phyloP scores from a whole-genome alignment of 2,888 invertebrate species.

The Pterobdella sp. region DNA sequence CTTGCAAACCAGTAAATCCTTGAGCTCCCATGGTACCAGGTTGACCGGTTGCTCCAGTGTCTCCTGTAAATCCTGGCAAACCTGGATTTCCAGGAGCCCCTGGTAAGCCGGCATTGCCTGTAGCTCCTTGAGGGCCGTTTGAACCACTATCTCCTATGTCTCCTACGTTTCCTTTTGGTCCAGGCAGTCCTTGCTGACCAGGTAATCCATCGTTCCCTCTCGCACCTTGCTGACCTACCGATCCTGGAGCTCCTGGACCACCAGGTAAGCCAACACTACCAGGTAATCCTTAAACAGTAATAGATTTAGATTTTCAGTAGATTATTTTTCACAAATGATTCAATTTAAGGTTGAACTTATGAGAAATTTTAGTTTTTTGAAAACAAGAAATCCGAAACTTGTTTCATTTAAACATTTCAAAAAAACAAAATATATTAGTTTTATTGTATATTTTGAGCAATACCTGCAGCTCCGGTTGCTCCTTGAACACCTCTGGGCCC shows the following conservation, averaged over 20 bases:
- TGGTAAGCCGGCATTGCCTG: slow-evolving; percentile 29
- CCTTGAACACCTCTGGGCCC: too few species aligned
- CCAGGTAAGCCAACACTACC: slow-evolving; percentile 23
- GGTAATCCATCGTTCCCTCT: neutral
- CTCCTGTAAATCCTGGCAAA: slow-evolving; percentile 23
- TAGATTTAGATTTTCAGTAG: neutral
- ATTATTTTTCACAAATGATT: neutral
- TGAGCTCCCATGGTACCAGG: neutral
- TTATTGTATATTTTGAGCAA: too few species aligned
- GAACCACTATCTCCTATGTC: slow-evolving; percentile 26
- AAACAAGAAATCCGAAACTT: neutral
- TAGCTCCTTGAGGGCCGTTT: slow-evolving; percentile 22
- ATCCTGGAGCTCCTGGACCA: slow-evolving; percentile 15
- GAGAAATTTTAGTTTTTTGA: neutral
- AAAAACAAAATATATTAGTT: too few species aligned
- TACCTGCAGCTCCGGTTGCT: too few species aligned
- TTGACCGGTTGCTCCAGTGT: slow-evolving; percentile 19
- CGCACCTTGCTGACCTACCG: slow-evolving; percentile 10
- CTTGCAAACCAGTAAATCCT: neutral
- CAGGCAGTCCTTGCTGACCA: slow-evolving; percentile 34
- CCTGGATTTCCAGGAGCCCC: slow-evolving; percentile 27
- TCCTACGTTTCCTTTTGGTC: slow-evolving; percentile 28
- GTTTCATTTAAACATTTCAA: too few species aligned
- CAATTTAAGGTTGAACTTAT: neutral
- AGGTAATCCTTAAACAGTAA: slow-evolving; percentile 27